Percentiles rank a stretch among this genome's conserved stretches.
Conservation (phyloP, 2,113 vertebrate species). For the Gymnocephalus cernua region DNA sequence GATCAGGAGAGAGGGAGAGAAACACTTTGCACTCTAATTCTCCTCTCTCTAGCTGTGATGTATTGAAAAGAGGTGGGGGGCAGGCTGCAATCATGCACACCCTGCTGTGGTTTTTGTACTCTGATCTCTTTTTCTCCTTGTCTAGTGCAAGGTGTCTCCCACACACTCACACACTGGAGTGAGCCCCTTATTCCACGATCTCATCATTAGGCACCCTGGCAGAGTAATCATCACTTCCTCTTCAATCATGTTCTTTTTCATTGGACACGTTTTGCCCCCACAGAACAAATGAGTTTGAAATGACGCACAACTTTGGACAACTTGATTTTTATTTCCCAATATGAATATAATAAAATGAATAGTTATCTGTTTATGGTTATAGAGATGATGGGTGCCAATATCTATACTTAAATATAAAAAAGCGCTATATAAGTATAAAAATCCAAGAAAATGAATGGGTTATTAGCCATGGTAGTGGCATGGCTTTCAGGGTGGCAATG, state of each 20-base stretch:
- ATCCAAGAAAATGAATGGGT: too few species aligned
- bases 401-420: too few species aligned
- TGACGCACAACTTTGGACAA: constrained; percentile 34
- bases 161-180: constrained; percentile 24
- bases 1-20: constrained; percentile 46
- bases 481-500: too few species aligned
- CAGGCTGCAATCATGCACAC: constrained; percentile 61
- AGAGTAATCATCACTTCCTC: constrained; percentile 60
- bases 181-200: constrained; percentile 25
- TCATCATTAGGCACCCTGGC: constrained; percentile 57
- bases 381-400: background rate
- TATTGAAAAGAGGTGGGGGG: constrained; percentile 64
- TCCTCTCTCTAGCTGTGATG: constrained; percentile 52
- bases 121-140: constrained; percentile 53
- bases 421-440: too few species aligned
- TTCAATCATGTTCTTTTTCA: constrained; percentile 37
- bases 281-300: constrained; percentile 51
- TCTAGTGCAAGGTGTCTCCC: constrained; percentile 14
- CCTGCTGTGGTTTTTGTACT: constrained; percentile 58
- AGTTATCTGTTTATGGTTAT: background rate
- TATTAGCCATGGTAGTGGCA: too few species aligned
- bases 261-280: constrained; percentile 27
- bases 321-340: constrained; percentile 36
- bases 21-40: constrained; percentile 65
- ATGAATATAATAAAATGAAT: constrained; percentile 24